phyloP scores from a whole-genome alignment of 1,140 invertebrate species.

The Pararge aegeria region DNA sequence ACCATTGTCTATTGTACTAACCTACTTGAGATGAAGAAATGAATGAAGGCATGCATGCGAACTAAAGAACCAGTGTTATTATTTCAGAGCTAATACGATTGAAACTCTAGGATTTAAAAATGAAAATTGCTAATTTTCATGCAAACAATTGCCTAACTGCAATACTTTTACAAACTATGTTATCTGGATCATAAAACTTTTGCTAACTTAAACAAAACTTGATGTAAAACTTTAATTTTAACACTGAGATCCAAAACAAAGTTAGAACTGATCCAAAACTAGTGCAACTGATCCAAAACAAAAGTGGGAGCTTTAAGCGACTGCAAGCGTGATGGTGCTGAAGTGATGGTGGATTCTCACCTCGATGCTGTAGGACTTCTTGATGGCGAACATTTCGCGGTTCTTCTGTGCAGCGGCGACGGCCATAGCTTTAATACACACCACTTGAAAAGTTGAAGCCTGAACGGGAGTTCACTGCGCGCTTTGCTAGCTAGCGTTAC shows the following conservation, averaged over 20 bases:
- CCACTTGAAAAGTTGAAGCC: constrained; percentile 56
- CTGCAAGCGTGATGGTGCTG: too few relatives aligned
- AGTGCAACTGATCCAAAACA: neutral
- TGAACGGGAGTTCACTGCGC: constrained; percentile 76
- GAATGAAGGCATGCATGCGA: neutral
- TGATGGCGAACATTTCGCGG: constrained; percentile 96
- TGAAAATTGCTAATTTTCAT: neutral
- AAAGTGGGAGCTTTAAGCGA: constrained; percentile 3
- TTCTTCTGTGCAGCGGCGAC: constrained; percentile 94
- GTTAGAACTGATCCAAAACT: neutral
- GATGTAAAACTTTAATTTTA: neutral
- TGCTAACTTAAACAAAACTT: neutral
- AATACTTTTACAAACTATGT: neutral
- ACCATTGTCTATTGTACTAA: neutral
- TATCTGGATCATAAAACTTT: too few relatives aligned
- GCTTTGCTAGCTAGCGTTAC: constrained; percentile 74
- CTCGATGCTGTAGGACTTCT: constrained; percentile 98
- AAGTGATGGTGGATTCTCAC: constrained; percentile 81
- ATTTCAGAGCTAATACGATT: neutral
- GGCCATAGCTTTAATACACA: constrained; percentile 83
- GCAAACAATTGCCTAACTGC: neutral
- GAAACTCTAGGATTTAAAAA: neutral
- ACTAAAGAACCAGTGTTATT: neutral
- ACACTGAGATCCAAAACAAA: constrained; percentile 1
- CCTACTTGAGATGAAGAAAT: neutral